Percentiles rank a stretch among this genome's conserved stretches.
Evolutionary conservation across 2,888 invertebrate species (phyloP).

Genomic region (Scelioninae gen. 1): DNA sequence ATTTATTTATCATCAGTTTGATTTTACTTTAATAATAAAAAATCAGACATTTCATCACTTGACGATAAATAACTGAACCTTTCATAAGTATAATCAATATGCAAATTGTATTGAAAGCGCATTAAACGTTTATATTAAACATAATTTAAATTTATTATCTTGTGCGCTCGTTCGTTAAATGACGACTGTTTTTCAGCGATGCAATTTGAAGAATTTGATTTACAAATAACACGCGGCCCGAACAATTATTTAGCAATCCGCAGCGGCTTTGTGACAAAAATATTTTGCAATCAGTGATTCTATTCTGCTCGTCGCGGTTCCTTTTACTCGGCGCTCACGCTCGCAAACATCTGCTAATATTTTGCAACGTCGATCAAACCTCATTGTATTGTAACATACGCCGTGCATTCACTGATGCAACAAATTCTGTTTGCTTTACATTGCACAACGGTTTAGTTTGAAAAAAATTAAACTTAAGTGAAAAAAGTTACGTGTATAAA

Average conservation of each 20-base stretch:
- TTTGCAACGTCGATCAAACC: slow-evolving; percentile 61
- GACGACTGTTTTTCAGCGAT: too few species aligned
- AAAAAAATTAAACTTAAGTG: too few species aligned
- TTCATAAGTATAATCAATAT: slow-evolving; percentile 49
- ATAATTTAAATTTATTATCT: too few species aligned
- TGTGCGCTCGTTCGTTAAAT: too few species aligned
- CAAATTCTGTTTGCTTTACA: slow-evolving; percentile 48
- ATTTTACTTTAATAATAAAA: slow-evolving; percentile 41
- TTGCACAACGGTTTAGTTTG: slow-evolving; percentile 44
- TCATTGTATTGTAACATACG: slow-evolving; percentile 40
- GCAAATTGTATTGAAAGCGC: slow-evolving; percentile 35
- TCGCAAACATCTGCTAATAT: slow-evolving; percentile 57
- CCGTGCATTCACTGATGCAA: slow-evolving; percentile 46
- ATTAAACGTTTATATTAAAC: too few species aligned
- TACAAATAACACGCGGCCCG: too few species aligned
- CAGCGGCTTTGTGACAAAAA: slow-evolving; percentile 46
- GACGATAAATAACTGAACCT: slow-evolving; percentile 47
- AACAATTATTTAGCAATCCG: slow-evolving; percentile 51
- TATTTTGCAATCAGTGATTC: slow-evolving; percentile 47
- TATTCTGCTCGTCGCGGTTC: slow-evolving; percentile 41
- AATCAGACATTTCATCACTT: slow-evolving; percentile 37
- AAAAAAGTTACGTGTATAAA: slow-evolving; percentile 23
- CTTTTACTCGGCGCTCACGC: slow-evolving; percentile 50
- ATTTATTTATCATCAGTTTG: slow-evolving; percentile 75
- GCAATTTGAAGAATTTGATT: too few species aligned